phyloP scores from a whole-genome alignment of 2,888 invertebrate genomes.

The Drosophila crucigera region DNA sequence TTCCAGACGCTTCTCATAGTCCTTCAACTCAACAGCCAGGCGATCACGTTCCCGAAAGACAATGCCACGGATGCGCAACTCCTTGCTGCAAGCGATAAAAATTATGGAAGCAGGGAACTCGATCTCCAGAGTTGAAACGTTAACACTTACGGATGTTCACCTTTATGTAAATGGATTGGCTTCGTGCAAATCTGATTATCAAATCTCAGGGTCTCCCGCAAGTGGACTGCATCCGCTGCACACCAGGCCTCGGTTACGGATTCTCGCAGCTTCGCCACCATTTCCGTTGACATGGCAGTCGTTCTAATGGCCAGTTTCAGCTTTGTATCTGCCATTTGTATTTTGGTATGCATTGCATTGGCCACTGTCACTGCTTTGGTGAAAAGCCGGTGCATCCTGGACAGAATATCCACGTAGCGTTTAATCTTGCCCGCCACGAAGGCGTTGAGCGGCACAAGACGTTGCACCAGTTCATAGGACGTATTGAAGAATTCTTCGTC shows the following conservation, averaged over 20 bases:
- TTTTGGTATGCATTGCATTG: constrained; percentile 50
- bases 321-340: constrained; percentile 73
- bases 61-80: constrained; percentile 7
- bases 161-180: not conserved
- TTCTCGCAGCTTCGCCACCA: constrained; percentile 70
- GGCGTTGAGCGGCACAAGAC: constrained; percentile 54
- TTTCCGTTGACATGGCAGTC: constrained; percentile 71
- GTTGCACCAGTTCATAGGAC: constrained; percentile 63
- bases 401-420: constrained; percentile 72
- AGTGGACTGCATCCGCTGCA: constrained; percentile 38
- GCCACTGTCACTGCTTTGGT: constrained; percentile 57
- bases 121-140: not conserved
- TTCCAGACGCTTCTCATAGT: constrained; percentile 80
- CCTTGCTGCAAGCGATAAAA: constrained; percentile 24
- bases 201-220: constrained; percentile 14
- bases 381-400: constrained; percentile 72
- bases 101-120: not conserved
- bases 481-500: constrained; percentile 76
- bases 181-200: not conserved
- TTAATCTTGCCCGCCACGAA: constrained; percentile 76
- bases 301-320: constrained; percentile 75
- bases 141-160: constrained; percentile 3
- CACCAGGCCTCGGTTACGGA: constrained; percentile 64
- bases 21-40: constrained; percentile 78
- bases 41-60: constrained; percentile 83